Base-by-base conservation (phyloP, 2,888 invertebrate genomes). In the Serripes groenlandicus region DNA sequence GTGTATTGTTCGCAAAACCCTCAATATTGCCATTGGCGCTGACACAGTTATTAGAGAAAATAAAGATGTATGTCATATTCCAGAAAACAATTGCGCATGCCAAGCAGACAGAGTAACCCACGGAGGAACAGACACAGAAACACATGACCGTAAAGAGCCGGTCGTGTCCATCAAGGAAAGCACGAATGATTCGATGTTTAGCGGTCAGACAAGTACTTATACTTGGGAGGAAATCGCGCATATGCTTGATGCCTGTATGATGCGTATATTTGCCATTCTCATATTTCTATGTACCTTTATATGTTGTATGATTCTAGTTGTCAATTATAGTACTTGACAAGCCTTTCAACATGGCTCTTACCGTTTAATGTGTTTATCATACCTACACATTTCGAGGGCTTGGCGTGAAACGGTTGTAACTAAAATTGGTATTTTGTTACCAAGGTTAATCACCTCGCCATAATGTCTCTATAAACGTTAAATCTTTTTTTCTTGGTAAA, bases 221-320 rank as follows among this genome's bases (percentile, higher is more conserved):
- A 76, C 78, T 0, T 82, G 82, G 80, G 75, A 80, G 62, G 85
- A 85, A 69, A 75, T 85, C n/a, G 85, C 85, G 0, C 60, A 75
- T 3, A 80, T 85, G 4, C 7, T 85, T 42, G 85, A 85, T 71
- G 77, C 68, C 52, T 85, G 76, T 73, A 80, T 85, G 5, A 80
- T 85, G 82, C 82, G 80, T 28, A n/a, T 82, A 11, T 82, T 80
- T 37, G 71, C 78, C 3, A 35, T 82, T 35, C 15, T 78, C 26
- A 42, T 66, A 42, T 66, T 66, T 66, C 23, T 66, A 18, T 66
- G 66, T 66, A 42, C 66, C 9, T 66, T 66, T 42, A 66, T 66
- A 42, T 42, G 66, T 26, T 66, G 66, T 66, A 34, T 66, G n/a
- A n/a, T 66, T 23, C 15, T 66, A 23, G 28, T 66, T 21, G n/a